Evolutionary conservation across 2,888 invertebrate genomes (phyloP).

Genomic region (Cremastinae sp.): DNA sequence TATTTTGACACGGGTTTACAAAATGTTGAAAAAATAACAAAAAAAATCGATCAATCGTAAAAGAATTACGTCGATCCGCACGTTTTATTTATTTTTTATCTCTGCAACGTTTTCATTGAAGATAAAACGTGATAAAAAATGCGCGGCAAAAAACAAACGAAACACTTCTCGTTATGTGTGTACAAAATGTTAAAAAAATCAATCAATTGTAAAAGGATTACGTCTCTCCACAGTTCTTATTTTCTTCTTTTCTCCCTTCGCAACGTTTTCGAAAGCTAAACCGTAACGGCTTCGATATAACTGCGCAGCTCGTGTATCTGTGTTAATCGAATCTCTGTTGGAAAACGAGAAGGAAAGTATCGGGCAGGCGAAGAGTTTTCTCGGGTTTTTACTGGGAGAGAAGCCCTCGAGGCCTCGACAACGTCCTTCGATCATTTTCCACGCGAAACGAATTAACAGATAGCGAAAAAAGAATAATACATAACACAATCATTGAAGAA

Average conservation of each 20-base stretch:
- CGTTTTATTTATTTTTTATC: neutral
- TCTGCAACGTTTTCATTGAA: constrained; percentile 12
- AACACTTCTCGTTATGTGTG: no score
- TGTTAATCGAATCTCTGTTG: constrained; percentile 23
- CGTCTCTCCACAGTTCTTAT: neutral
- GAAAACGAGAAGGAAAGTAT: neutral
- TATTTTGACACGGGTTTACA: no score
- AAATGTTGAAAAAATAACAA: no score
- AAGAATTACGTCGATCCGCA: constrained; percentile 5
- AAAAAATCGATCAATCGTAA: no score
- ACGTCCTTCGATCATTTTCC: constrained; percentile 56
- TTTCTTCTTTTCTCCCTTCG: constrained; percentile 3
- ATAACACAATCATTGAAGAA: neutral
- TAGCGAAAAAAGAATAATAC: constrained; percentile 32
- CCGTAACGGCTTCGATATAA: constrained; percentile 4
- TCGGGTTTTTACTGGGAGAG: constrained; percentile 30
- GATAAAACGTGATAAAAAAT: neutral
- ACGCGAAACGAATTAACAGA: constrained; percentile 24
- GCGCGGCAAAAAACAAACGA: no score
- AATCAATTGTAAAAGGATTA: neutral
- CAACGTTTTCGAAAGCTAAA: constrained; percentile 10
- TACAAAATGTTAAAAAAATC: no score
- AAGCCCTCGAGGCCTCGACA: constrained; percentile 45
- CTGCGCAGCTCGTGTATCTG: constrained; percentile 16
- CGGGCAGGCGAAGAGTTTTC: neutral